Evolutionary conservation across 2,797 vertebrate species (phyloP), one percentile per base, ranked within the genome.

Genomic region (Poecilia wingei): DNA sequence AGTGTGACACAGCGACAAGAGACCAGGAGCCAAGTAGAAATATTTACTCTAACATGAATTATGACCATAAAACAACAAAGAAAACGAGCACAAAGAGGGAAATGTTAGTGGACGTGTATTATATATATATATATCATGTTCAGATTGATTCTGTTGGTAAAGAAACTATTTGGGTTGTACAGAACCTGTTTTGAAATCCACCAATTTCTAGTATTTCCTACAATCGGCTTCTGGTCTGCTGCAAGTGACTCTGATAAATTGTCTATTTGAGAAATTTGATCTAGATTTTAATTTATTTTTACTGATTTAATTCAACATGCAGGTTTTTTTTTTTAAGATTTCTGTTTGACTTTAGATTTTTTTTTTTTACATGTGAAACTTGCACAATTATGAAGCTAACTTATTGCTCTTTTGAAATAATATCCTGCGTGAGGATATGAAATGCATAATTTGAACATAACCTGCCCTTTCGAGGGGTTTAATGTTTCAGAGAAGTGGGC

Each of bases 331-430:
- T 51, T 20, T 20, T 20, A 51, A 2, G 1, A 64, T 64, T 18
- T 64, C 33, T 64, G 5, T 61, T 33, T 14, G 28, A 61, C 57
- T 31, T 31, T 16, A 28, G 57, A 59, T 14, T 16, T 6, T 16
- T 61, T 59, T 16, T 47, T 16, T 4, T 31, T 36, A 36, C 61
- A 39, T 66, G 36, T 66, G 18, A 39, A 20, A 36, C 28, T 49
- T 53, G 25, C 12, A n/a, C 41, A 36, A 22, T 36, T 51, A 33
- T 18, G 2, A 39, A 22, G 22, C 33, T 53, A 33, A 51, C 72
- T 73, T 51, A 72, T 73, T 51, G 31, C 20, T 53, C 49, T 25
- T 73, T 41, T 41, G 9, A 53, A 73, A 73, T 39, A 41, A 53
- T 51, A 51, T 25, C 68, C 68, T 7, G 33, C 31, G 53, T 7